A percentile compares a stretch with the other conserved stretches of the same genome.
phyloP scores from a whole-genome alignment of 2,888 invertebrate species.

The Pterostichus madidus region DNA sequence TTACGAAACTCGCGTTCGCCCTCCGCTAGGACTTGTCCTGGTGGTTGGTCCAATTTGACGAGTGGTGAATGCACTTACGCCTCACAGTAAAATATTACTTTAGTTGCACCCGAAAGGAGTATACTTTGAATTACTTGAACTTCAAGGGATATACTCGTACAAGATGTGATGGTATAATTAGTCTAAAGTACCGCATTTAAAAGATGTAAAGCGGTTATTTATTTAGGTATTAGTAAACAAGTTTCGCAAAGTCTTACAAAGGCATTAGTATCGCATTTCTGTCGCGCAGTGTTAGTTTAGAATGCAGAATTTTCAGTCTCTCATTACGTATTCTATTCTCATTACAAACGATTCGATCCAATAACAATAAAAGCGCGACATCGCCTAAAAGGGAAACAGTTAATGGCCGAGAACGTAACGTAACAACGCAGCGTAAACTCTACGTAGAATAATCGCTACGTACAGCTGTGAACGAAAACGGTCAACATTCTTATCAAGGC shows the following conservation, averaged over 20 bases:
- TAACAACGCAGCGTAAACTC: slow-evolving; percentile 17
- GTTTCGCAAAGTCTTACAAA: no score
- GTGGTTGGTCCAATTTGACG: no score
- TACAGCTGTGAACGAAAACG: slow-evolving; percentile 27
- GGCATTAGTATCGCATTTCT: slow-evolving; percentile 2
- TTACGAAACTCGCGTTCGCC: no score
- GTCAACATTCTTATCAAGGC: slow-evolving; percentile 25
- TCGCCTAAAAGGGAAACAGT: slow-evolving; percentile 52
- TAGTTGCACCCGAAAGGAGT: no score
- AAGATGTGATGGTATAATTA: no score
- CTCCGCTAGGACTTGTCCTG: no score
- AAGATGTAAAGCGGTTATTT: not conserved
- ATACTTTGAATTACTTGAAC: no score
- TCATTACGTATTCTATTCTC: slow-evolving; percentile 39
- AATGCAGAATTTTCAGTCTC: slow-evolving; percentile 30
- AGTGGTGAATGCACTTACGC: no score
- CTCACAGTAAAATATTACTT: no score
- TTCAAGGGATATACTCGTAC: no score
- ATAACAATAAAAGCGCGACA: slow-evolving; percentile 54
- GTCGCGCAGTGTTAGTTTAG: not conserved
- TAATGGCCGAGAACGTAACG: slow-evolving; percentile 47
- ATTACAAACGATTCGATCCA: slow-evolving; percentile 53
- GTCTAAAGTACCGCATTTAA: no score
- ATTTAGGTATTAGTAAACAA: not conserved
- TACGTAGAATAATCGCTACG: slow-evolving; percentile 9